A percentile compares a stretch with the other conserved stretches of the same genome.
Conservation (phyloP, 1,140 invertebrate genomes). For the Papilio polytes region DNA sequence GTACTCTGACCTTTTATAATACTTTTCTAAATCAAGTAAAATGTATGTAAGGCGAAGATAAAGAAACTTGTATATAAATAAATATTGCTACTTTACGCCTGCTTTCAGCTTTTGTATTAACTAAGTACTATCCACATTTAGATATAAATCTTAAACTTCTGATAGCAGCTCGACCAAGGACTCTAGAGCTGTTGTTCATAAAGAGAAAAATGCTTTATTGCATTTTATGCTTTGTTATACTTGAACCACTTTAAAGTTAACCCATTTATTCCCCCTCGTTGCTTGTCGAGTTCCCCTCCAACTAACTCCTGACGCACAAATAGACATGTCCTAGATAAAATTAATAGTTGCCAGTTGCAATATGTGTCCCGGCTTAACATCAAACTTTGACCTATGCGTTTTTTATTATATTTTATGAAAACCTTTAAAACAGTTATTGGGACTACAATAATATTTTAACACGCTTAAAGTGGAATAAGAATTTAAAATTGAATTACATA, state of each 20-base stretch:
- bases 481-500: too few relatives aligned
- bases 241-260: conserved; percentile 13
- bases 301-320: background rate
- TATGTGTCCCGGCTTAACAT: background rate
- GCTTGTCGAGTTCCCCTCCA: conserved; percentile 2
- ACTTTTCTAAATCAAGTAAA: background rate
- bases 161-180: background rate
- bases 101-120: too few relatives aligned
- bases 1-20: background rate
- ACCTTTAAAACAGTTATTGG: too few relatives aligned
- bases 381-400: background rate
- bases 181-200: background rate
- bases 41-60: background rate
- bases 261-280: conserved; percentile 9
- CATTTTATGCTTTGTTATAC: background rate
- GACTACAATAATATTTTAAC: too few relatives aligned
- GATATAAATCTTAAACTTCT: background rate
- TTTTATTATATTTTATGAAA: background rate
- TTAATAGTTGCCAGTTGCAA: background rate
- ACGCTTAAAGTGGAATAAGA: too few relatives aligned
- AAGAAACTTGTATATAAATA: background rate
- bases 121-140: background rate
- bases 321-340: conserved; percentile 9
- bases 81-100: background rate
- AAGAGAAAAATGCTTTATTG: too few relatives aligned